These are phyloP conservation scores for Synanthedon myopaeformis DNA, from an alignment of 2,888 invertebrate genomes.

Conservation along the genomic window DNA sequence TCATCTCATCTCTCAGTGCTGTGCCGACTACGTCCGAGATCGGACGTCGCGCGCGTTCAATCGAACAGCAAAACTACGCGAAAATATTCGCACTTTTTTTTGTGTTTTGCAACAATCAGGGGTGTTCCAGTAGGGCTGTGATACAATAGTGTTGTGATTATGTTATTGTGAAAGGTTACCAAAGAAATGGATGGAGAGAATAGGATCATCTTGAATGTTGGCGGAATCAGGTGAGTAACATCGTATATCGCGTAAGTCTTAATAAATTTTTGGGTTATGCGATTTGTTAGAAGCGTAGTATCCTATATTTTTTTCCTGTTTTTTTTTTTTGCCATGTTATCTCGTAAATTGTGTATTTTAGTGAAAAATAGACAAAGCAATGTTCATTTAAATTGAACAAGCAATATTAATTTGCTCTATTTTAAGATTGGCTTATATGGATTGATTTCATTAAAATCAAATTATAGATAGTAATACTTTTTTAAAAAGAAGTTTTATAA, in stretches of 20 bases:
- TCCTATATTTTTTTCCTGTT: too few relatives aligned
- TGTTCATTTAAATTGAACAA: too few relatives aligned
- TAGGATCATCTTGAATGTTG: conserved; percentile 93
- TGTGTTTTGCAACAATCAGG: background rate
- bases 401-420: too few relatives aligned
- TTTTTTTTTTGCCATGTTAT: too few relatives aligned
- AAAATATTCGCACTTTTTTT: conserved; percentile 1
- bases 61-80: conserved; percentile 1
- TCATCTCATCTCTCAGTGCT: conserved; percentile 24
- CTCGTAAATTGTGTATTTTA: too few relatives aligned
- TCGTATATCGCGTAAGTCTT: conserved; percentile 1
- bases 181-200: conserved; percentile 87
- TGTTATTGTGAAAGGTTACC: background rate
- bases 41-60: conserved; percentile 21
- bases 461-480: too few relatives aligned
- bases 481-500: too few relatives aligned
- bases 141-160: conserved; percentile 23
- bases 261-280: background rate
- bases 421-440: too few relatives aligned
- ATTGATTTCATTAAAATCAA: too few relatives aligned
- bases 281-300: background rate
- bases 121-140: conserved; percentile 15
- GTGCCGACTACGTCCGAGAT: conserved; percentile 21
- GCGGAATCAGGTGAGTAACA: conserved; percentile 81
- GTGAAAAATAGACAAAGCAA: too few relatives aligned